These are phyloP conservation scores for Notothenia rossii DNA, from an alignment of 2,113 vertebrate species.

Conservation along the genomic window DNA sequence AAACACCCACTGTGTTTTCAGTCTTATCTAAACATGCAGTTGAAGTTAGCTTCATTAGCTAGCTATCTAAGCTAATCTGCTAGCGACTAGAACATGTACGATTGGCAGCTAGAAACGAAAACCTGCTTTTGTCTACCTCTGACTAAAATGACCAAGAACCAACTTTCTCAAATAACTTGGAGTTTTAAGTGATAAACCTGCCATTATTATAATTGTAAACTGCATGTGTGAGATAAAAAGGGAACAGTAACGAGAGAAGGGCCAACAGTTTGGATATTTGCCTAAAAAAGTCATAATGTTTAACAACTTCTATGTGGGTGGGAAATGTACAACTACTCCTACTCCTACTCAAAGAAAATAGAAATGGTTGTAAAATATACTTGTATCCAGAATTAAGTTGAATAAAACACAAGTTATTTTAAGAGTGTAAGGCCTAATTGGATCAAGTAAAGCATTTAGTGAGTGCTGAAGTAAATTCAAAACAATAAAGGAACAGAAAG, in stretches of 20 bases:
- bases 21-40: background rate
- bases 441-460: background rate
- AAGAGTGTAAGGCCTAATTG: background rate
- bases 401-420: background rate
- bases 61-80: background rate
- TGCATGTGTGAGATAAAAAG: background rate
- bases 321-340: background rate
- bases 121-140: background rate
- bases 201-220: background rate
- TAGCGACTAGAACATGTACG: background rate
- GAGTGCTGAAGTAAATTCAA: background rate
- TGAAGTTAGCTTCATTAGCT: background rate
- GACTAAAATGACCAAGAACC: background rate
- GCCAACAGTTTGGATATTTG: background rate
- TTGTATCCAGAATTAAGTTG: background rate
- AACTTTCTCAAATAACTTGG: background rate
- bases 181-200: background rate
- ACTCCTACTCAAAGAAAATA: background rate
- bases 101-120: background rate
- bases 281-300: constrained; percentile 4
- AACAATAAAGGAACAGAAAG: no score
- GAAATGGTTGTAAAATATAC: background rate
- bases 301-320: background rate
- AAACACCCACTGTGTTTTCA: no score
- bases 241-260: background rate